Evolutionary conservation across 2,888 invertebrate species (phyloP).

Genomic region (Andricus quercusramuli): DNA sequence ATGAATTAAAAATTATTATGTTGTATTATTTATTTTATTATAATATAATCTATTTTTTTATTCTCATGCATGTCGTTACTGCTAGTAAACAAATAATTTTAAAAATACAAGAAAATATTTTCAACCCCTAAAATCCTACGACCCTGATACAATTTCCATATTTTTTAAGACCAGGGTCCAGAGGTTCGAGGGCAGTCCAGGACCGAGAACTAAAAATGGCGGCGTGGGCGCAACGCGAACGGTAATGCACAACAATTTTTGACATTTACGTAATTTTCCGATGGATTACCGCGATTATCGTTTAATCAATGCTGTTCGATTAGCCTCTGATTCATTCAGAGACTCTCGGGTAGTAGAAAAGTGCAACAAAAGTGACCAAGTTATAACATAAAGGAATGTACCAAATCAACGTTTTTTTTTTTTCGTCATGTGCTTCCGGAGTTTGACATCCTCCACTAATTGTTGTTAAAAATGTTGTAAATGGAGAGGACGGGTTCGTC

Average conservation of each 20-base stretch:
- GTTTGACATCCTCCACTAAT: conserved; percentile 9
- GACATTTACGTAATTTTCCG: neutral
- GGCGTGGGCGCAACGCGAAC: neutral
- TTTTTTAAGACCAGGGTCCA: no score
- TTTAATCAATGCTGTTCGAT: neutral
- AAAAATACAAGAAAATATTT: no score
- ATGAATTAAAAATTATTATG: no score
- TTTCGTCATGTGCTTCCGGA: conserved; percentile 4
- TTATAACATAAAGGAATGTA: neutral
- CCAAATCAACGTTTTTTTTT: no score
- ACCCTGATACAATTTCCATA: no score
- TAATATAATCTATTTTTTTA: no score
- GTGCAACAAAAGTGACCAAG: neutral
- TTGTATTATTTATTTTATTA: no score
- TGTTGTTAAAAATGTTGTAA: conserved; percentile 11
- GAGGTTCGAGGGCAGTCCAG: no score
- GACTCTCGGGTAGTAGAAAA: neutral
- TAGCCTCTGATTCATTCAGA: neutral
- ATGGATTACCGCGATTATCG: conserved; percentile 3
- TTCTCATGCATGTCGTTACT: no score
- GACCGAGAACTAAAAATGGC: neutral
- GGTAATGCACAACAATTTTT: neutral
- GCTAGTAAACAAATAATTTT: no score
- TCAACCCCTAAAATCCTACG: no score
- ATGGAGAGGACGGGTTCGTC: neutral